These are phyloP conservation scores for Eupsittula cactorum DNA, from an alignment of 2,113 vertebrate genomes.

Conservation along the genomic window DNA sequence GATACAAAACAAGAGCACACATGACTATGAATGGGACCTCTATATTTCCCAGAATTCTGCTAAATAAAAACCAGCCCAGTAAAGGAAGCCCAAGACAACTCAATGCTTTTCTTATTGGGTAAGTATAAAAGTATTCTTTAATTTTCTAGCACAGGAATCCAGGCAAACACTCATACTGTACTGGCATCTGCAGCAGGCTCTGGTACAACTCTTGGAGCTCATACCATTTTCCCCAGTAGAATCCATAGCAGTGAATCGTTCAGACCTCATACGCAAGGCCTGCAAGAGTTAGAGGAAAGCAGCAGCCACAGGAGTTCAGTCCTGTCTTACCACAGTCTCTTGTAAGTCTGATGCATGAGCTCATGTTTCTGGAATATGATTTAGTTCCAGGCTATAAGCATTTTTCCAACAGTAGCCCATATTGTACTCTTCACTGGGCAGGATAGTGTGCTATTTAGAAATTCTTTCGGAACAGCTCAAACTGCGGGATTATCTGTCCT, in stretches of 20 bases:
- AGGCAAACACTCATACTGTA: background rate
- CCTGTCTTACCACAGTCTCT: background rate
- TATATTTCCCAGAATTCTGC: background rate
- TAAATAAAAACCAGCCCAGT: background rate
- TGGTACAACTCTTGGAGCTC: background rate
- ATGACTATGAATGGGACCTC: background rate
- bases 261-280: fast-evolving
- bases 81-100: background rate
- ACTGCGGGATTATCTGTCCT: background rate
- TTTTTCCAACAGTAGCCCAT: background rate
- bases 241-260: background rate
- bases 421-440: background rate
- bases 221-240: background rate
- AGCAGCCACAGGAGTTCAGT: background rate
- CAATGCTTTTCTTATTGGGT: background rate
- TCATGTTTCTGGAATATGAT: background rate
- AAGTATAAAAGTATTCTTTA: background rate
- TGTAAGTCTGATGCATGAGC: background rate
- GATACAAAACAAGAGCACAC: background rate
- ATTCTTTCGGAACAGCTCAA: background rate
- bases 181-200: background rate
- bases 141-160: background rate
- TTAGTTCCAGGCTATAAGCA: background rate
- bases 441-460: background rate
- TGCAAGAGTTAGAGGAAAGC: background rate